Conservation (phyloP, 2,888 invertebrate genomes). For the Tetragonisca angustula region DNA sequence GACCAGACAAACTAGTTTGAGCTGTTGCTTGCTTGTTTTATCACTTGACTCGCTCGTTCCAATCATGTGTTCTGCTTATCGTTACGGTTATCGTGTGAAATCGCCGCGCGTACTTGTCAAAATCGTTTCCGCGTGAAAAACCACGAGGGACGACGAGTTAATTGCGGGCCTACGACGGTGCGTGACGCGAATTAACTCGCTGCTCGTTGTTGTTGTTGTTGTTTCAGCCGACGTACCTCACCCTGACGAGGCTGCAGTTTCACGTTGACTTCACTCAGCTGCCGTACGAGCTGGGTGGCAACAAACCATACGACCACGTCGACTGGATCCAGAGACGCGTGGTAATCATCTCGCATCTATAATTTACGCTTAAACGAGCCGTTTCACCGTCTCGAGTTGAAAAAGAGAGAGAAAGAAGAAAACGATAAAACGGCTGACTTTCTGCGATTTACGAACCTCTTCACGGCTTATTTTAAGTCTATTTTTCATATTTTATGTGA, state of each 20-base stretch:
- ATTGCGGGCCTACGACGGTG: neutral
- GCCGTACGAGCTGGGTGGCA: slow-evolving; percentile 90
- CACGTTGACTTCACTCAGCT: slow-evolving; percentile 89
- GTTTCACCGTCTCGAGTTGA: neutral
- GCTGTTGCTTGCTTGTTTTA: neutral
- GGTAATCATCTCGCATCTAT: slow-evolving; percentile 85
- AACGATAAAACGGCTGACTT: neutral
- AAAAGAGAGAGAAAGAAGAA: no score
- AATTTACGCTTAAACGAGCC: neutral
- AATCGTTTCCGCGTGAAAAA: slow-evolving; percentile 5
- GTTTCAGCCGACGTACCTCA: slow-evolving; percentile 89
- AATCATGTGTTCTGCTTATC: neutral
- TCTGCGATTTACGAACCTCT: neutral
- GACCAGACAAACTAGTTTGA: slow-evolving; percentile 26
- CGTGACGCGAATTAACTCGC: slow-evolving; percentile 34
- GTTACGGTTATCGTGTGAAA: neutral
- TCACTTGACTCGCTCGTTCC: neutral
- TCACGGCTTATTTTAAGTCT: neutral
- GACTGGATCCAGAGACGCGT: slow-evolving; percentile 91
- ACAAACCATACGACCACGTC: slow-evolving; percentile 89
- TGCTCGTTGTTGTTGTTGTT: slow-evolving; percentile 53
- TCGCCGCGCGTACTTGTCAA: neutral
- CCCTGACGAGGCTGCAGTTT: slow-evolving; percentile 88
- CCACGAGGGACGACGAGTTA: slow-evolving; percentile 1
- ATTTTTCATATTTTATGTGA: neutral